Evolutionary conservation across 2,797 vertebrate species (phyloP), one percentile per base, ranked within the genome.

Genomic region (Anableps anableps): DNA sequence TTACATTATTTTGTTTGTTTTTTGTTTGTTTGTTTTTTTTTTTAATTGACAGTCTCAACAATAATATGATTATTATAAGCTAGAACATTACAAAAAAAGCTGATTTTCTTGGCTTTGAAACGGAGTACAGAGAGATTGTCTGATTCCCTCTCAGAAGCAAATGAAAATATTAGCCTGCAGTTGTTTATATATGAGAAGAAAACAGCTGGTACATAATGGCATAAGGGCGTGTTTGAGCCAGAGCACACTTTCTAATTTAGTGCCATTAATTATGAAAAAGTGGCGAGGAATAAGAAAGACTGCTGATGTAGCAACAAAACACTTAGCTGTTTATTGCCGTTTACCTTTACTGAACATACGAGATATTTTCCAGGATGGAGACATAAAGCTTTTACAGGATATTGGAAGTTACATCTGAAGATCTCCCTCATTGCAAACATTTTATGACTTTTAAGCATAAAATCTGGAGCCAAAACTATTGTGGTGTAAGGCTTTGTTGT

Each of bases 191-290:
- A 84, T 70, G 21, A 66, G 58, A 89, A 75, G 53, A 87, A 90
- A 90, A 82, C 53, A 72, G 72, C 74, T 78, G 62, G 64, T 26
- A 38, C 74, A 84, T 85, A 78, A 88, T 85, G 73, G 80, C 71
- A 79, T 70, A 77, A 41, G 26, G 73, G 68, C 71, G 78, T 84
- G 82, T 84, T 85, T 78, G 71, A 88, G 80, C 47, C 74, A 78
- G 76, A 66, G 81, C 47, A n/a, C 51, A 55, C 82, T 74, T 86
- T 81, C 76, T 82, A 79, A 83, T 76, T 92, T 81, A 83, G 72
- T 75, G 79, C 41, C 82, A 91, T 87, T 89, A 88, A 89, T 89
- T 90, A 89, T 88, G 77, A 88, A 87, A 82, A 81, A 81, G 70
- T 58, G 78, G 72, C 68, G 74, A 82, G 53, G 74, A 85, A 71